Evolutionary conservation across 2,888 invertebrate species (phyloP).

Genomic region (Boloria euphrosyne): DNA sequence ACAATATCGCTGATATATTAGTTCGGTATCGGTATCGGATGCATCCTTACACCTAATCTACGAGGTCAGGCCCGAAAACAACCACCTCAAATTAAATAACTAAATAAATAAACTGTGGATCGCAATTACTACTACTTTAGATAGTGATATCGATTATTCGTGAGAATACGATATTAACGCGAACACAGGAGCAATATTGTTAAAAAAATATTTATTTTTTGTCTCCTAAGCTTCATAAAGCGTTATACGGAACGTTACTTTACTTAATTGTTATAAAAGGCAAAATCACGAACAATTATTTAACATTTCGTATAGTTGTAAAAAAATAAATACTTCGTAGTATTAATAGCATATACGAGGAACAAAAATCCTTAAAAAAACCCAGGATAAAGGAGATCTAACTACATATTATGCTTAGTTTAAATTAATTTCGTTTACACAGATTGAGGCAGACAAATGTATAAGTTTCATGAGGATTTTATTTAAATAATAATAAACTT

Average conservation of each 20-base stretch:
- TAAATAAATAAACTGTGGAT: conserved; percentile 6
- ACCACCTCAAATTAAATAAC: conserved; percentile 7
- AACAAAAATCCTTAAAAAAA: conserved; percentile 20
- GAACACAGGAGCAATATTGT: conserved; percentile 21
- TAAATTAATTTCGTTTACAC: conserved; percentile 18
- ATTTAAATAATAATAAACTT: neutral
- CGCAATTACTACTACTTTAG: conserved; percentile 1
- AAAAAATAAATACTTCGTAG: conserved; percentile 29
- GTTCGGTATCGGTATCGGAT: too few species aligned
- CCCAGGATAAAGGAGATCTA: conserved; percentile 23
- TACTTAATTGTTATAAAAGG: conserved; percentile 19
- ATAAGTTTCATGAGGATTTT: neutral
- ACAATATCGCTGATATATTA: too few species aligned
- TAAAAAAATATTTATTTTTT: conserved; percentile 28
- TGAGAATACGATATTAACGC: conserved; percentile 15
- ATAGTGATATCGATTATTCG: conserved; percentile 17
- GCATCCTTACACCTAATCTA: conserved; percentile 1
- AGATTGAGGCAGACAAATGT: conserved; percentile 6
- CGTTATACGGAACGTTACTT: conserved; percentile 27
- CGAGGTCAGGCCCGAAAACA: neutral
- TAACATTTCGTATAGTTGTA: conserved; percentile 20
- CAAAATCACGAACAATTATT: conserved; percentile 9
- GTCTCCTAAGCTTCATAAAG: conserved; percentile 20
- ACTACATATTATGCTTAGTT: conserved; percentile 14
- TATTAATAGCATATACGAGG: conserved; percentile 20